These are phyloP conservation scores for Cyprinodon tularosa DNA, from an alignment of 2,113 vertebrate genomes.

Conservation along the genomic window DNA sequence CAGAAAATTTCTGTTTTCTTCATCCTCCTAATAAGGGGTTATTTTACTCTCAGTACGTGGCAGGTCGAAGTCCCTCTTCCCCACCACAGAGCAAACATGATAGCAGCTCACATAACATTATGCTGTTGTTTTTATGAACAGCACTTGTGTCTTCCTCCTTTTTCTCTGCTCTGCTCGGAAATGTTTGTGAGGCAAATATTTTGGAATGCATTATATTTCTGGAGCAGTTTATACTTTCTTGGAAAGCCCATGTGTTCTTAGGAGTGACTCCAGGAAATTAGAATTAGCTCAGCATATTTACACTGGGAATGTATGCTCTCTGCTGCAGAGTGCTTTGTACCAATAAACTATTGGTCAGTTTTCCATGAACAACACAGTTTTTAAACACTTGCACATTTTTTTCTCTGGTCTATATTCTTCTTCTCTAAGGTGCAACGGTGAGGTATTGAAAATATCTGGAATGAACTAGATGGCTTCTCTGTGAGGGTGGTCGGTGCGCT, in stretches of 20 bases:
- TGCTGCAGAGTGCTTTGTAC: slow-evolving; percentile 30
- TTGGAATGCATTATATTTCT: slow-evolving; percentile 28
- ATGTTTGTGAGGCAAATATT: slow-evolving; percentile 30
- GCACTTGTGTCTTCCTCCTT: slow-evolving; percentile 31
- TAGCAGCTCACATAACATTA: slow-evolving; percentile 26
- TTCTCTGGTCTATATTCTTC: too few species aligned
- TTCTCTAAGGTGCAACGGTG: too few species aligned
- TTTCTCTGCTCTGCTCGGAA: slow-evolving; percentile 12
- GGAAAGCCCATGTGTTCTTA: slow-evolving; percentile 17
- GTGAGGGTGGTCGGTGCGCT: too few species aligned
- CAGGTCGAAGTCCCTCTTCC: slow-evolving; percentile 36
- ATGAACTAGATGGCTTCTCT: too few species aligned
- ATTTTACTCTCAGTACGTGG: slow-evolving; percentile 58
- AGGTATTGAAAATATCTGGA: not conserved
- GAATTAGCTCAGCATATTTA: slow-evolving; percentile 48
- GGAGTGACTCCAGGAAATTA: slow-evolving; percentile 41
- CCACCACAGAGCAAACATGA: slow-evolving; percentile 60
- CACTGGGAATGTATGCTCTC: slow-evolving; percentile 41
- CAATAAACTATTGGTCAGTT: slow-evolving; percentile 17
- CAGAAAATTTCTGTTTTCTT: not conserved
- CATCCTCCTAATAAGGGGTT: slow-evolving; percentile 36
- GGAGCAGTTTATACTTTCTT: slow-evolving; percentile 25
- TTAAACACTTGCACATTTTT: too few species aligned
- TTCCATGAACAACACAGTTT: slow-evolving; percentile 15
- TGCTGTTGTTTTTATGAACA: slow-evolving; percentile 28